These are phyloP conservation scores for Labeo catla DNA, from an alignment of 2,113 vertebrate species.

Conservation along the genomic window DNA sequence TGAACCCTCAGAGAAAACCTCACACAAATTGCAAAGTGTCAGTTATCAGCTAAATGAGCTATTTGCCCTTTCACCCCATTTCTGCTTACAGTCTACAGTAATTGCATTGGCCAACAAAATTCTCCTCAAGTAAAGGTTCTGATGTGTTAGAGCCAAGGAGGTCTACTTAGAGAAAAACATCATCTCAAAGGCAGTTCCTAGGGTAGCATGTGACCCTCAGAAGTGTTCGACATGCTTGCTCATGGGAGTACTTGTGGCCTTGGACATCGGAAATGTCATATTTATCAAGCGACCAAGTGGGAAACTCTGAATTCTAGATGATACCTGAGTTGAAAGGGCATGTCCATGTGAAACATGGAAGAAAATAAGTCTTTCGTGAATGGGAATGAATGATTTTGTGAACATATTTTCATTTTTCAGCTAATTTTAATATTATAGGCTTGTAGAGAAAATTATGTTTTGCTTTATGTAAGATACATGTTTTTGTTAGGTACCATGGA, in stretches of 20 bases:
- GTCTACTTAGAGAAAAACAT: neutral
- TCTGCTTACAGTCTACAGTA: neutral
- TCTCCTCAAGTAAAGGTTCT: neutral
- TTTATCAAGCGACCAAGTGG: neutral
- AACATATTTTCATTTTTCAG: neutral
- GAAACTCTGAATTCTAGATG: neutral
- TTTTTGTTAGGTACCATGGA: neutral
- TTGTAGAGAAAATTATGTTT: neutral
- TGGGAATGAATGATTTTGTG: neutral
- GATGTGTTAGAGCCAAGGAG: neutral
- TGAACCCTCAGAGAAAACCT: neutral
- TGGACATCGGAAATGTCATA: neutral
- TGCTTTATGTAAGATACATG: neutral
- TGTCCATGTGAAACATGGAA: neutral
- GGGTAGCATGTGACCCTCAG: neutral
- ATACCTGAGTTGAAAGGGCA: neutral
- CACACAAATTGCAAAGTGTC: neutral
- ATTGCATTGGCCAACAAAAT: conserved; percentile 7
- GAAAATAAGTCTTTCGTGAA: neutral
- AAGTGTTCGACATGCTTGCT: neutral
- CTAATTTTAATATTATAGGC: neutral
- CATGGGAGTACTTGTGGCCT: neutral
- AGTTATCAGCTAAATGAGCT: conserved; percentile 13
- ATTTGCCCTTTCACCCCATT: neutral
- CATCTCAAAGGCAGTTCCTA: neutral